phyloP scores from a whole-genome alignment of 2,797 vertebrate genomes.

The Paedocypris micromegethes region DNA sequence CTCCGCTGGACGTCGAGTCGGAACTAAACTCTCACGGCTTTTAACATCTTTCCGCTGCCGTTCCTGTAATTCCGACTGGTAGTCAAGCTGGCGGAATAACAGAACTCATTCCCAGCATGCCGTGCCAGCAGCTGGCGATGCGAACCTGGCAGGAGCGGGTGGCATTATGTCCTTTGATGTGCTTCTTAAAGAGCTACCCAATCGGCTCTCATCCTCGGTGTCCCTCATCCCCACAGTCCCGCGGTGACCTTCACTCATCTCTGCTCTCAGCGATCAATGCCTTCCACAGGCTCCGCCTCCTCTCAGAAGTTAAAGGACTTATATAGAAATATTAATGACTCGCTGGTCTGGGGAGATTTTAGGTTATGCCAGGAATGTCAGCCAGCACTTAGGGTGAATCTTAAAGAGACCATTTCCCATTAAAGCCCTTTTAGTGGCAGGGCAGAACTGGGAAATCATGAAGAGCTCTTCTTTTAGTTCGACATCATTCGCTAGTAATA shows the following conservation, averaged over 20 bases:
- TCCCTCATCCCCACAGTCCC: constrained; percentile 11
- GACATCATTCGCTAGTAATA: constrained; percentile 25
- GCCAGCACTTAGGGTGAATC: constrained; percentile 23
- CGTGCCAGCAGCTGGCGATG: constrained; percentile 3
- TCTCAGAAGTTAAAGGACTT: constrained; percentile 18
- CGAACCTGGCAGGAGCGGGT: constrained; percentile 19
- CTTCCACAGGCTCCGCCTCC: background rate
- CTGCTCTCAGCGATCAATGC: background rate
- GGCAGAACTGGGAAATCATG: constrained; percentile 20
- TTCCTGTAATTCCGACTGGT: constrained; percentile 14
- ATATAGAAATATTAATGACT: constrained; percentile 28
- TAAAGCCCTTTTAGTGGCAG: constrained; percentile 32
- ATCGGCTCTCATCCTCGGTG: background rate
- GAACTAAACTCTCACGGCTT: constrained; percentile 8
- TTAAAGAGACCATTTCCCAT: constrained; percentile 26
- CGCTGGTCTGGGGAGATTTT: constrained; percentile 18
- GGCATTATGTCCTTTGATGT: constrained; percentile 29
- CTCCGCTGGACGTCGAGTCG: background rate
- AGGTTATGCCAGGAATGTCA: constrained; percentile 18
- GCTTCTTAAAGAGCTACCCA: constrained; percentile 12
- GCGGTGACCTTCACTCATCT: constrained; percentile 26
- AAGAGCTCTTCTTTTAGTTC: constrained; percentile 29
- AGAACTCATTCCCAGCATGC: constrained; percentile 27
- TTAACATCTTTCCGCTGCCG: constrained; percentile 15
- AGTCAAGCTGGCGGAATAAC: constrained; percentile 16